Percentiles rank a stretch among this genome's conserved stretches.
These are phyloP conservation scores for Trachythela sp. DNA, from an alignment of 64 coral and sea anemone species.

Conservation along the genomic window DNA sequence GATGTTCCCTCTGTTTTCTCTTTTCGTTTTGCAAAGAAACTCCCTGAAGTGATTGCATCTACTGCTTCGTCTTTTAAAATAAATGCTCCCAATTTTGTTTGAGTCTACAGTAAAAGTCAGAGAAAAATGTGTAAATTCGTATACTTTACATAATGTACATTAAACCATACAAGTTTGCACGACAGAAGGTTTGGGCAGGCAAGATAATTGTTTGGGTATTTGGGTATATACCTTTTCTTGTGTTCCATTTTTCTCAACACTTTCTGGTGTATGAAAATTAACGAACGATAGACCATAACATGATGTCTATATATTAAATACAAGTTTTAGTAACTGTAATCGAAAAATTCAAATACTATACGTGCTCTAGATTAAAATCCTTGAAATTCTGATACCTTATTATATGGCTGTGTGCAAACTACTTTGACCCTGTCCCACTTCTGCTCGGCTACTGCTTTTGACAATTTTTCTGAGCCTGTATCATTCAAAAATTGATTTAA, in stretches of 20 bases:
- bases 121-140: background rate
- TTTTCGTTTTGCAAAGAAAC: conserved; percentile 71
- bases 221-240: background rate
- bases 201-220: background rate
- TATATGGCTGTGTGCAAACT: conserved; percentile 96
- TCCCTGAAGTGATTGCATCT: conserved; percentile 48
- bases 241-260: background rate
- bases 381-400: conserved; percentile 54
- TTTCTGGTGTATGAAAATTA: background rate
- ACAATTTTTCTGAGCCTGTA: conserved; percentile 79
- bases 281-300: background rate
- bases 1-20: conserved; percentile 43
- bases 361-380: no score
- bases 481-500: background rate
- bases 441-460: conserved; percentile 83
- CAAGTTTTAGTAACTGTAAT: background rate
- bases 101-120: conserved; percentile 11
- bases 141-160: background rate
- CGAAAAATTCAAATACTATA: background rate
- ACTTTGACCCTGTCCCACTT: conserved; percentile 92
- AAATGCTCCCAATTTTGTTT: conserved; percentile 73
- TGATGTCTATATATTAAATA: background rate
- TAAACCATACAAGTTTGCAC: background rate
- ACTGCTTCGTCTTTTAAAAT: conserved; percentile 75
- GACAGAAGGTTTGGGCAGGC: background rate